phyloP scores from a whole-genome alignment of 2,113 vertebrate genomes.

The Cottus gobio region DNA sequence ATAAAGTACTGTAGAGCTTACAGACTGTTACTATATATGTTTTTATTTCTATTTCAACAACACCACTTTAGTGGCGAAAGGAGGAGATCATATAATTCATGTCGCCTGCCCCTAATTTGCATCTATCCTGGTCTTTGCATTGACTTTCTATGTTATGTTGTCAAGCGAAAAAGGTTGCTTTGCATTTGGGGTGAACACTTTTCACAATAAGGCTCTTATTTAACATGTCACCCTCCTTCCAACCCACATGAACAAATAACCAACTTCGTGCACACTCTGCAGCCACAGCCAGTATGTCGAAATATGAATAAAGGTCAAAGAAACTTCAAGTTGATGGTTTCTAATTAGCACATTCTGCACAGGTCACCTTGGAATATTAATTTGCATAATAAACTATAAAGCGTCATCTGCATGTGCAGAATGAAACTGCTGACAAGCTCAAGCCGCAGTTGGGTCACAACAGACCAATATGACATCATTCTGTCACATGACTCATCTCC shows the following conservation, averaged over 20 bases:
- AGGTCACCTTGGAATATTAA: conserved; percentile 66
- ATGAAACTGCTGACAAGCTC: conserved; percentile 17
- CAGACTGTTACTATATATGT: no score
- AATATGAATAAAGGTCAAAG: conserved; percentile 69
- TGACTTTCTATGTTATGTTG: background rate
- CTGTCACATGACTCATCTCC: conserved; percentile 16
- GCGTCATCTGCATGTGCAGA: background rate
- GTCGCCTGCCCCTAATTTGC: background rate
- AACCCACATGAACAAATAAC: conserved; percentile 12
- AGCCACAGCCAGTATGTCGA: conserved; percentile 19
- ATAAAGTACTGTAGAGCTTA: background rate
- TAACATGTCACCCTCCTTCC: conserved; percentile 9
- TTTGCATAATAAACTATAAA: conserved; percentile 51
- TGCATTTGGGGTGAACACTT: background rate
- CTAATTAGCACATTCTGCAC: conserved; percentile 59
- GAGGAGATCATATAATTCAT: background rate
- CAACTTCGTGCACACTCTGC: conserved; percentile 2
- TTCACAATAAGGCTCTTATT: background rate
- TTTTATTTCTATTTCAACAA: no score
- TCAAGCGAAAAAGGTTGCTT: background rate
- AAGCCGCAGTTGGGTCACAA: background rate
- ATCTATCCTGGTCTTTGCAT: background rate
- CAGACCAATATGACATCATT: background rate
- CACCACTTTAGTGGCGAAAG: no score
- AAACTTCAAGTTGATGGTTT: conserved; percentile 50